Evolutionary conservation across 2,113 vertebrate species (phyloP).

Genomic region (Epinephelus fuscoguttatus): DNA sequence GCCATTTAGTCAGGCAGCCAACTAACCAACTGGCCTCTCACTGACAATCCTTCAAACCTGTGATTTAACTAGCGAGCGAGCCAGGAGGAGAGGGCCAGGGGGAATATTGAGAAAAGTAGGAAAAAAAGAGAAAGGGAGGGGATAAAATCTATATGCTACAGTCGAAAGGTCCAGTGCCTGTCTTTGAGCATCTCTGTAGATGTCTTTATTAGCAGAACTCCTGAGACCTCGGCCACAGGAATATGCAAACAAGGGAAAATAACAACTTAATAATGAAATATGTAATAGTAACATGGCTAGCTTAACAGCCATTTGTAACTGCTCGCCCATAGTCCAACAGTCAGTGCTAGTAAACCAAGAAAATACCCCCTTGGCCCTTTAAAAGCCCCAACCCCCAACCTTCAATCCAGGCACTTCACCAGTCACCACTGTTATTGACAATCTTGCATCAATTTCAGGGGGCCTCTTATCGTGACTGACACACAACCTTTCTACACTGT

Average conservation of each 20-base stretch:
- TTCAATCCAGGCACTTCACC: conserved; percentile 34
- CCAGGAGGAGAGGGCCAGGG: conserved; percentile 30
- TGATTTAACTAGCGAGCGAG: conserved; percentile 43
- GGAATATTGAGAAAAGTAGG: conserved; percentile 59
- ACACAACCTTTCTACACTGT: conserved; percentile 85
- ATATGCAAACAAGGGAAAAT: conserved; percentile 8
- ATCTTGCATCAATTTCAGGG: conserved; percentile 81
- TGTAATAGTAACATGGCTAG: background rate
- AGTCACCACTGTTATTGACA: conserved; percentile 78
- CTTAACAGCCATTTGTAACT: conserved; percentile 17
- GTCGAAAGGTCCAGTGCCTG: conserved; percentile 52
- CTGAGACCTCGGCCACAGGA: conserved; percentile 1
- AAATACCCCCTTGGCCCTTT: conserved; percentile 12
- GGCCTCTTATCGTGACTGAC: conserved; percentile 81
- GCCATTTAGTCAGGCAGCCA: conserved; percentile 44
- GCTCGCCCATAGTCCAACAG: background rate
- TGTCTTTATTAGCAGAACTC: conserved; percentile 53
- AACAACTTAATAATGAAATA: conserved; percentile 6
- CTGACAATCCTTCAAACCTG: conserved; percentile 53
- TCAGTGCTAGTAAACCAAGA: conserved; percentile 17
- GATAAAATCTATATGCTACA: conserved; percentile 69
- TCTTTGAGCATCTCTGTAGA: conserved; percentile 58
- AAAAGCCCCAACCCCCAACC: conserved; percentile 14
- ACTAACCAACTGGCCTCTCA: conserved; percentile 36
- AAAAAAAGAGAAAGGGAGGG: conserved; percentile 33